These are phyloP conservation scores for Tetropium fuscum DNA, from an alignment of 2,888 invertebrate genomes.

Conservation along the genomic window DNA sequence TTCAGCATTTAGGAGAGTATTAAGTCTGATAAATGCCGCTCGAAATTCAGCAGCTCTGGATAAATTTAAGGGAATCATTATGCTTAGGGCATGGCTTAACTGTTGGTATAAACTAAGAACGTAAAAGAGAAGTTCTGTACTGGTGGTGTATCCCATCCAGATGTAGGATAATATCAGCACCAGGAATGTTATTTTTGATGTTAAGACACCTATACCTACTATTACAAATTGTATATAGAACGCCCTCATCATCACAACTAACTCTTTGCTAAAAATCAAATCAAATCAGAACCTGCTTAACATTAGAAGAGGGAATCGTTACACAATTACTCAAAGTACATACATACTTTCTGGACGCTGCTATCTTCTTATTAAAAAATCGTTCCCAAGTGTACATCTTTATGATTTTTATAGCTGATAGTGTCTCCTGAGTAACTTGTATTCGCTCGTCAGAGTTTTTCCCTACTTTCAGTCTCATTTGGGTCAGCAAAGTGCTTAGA, in stretches of 20 bases:
- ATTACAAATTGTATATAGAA: conserved; percentile 49
- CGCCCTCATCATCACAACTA: conserved; percentile 35
- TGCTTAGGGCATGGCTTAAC: conserved; percentile 36
- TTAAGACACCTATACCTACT: conserved; percentile 50
- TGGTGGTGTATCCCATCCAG: conserved; percentile 41
- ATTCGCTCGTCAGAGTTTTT: conserved; percentile 56
- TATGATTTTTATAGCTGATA: conserved; percentile 52
- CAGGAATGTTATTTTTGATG: conserved; percentile 41
- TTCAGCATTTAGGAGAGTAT: conserved; percentile 34
- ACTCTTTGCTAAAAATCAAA: conserved; percentile 40
- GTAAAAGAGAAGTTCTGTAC: conserved; percentile 45
- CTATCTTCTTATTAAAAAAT: conserved; percentile 50
- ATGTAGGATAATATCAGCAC: conserved; percentile 44
- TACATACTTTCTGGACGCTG: conserved; percentile 47
- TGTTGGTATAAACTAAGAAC: conserved; percentile 34
- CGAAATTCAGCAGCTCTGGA: conserved; percentile 38
- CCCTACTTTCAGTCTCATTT: conserved; percentile 40
- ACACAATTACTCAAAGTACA: neutral
- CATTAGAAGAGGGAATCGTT: no score
- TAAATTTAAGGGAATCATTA: conserved; percentile 42
- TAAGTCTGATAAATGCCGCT: conserved; percentile 42
- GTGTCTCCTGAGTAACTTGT: conserved; percentile 49
- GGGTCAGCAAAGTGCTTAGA: conserved; percentile 29
- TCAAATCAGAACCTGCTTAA: no score
- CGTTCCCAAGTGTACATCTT: conserved; percentile 57